Conservation (phyloP, 2,797 vertebrate genomes). For the Morelia viridis region DNA sequence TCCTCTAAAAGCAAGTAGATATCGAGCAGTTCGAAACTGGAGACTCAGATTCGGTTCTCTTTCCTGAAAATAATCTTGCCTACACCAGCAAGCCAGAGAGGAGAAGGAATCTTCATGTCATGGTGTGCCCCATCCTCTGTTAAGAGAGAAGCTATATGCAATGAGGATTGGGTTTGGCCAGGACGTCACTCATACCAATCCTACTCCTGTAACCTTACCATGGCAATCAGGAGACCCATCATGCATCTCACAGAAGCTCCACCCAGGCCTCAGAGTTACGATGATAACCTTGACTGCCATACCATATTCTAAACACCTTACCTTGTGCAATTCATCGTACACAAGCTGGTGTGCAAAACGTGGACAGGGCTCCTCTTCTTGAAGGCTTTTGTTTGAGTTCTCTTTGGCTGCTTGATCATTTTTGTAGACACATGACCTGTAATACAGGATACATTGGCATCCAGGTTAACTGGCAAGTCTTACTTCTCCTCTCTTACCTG, state of each 20-base stretch:
- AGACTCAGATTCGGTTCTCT: neutral
- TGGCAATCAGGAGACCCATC: neutral
- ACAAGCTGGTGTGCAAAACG: slow-evolving; percentile 98
- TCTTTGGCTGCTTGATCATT: slow-evolving; percentile 98
- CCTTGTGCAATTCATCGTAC: slow-evolving; percentile 98
- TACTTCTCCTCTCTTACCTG: neutral
- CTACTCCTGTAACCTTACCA: neutral
- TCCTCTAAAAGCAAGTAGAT: neutral
- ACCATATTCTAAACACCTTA: slow-evolving; percentile 49
- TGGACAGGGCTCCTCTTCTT: slow-evolving; percentile 97
- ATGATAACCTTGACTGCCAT: no score
- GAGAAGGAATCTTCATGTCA: neutral
- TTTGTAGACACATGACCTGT: slow-evolving; percentile 90
- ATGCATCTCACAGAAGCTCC: neutral
- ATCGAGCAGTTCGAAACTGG: no score
- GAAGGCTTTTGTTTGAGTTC: slow-evolving; percentile 89
- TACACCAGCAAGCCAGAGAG: neutral
- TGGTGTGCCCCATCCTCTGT: neutral
- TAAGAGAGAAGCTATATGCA: neutral
- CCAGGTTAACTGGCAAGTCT: neutral
- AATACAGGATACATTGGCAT: slow-evolving; percentile 57
- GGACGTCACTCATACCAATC: no score
- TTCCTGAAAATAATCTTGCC: no score
- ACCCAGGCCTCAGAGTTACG: accelerated
- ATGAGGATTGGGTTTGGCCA: no score